Evolutionary conservation across 2,888 invertebrate genomes (phyloP), one percentile per base, ranked within the genome.

Genomic region (Drosophila emarginata): DNA sequence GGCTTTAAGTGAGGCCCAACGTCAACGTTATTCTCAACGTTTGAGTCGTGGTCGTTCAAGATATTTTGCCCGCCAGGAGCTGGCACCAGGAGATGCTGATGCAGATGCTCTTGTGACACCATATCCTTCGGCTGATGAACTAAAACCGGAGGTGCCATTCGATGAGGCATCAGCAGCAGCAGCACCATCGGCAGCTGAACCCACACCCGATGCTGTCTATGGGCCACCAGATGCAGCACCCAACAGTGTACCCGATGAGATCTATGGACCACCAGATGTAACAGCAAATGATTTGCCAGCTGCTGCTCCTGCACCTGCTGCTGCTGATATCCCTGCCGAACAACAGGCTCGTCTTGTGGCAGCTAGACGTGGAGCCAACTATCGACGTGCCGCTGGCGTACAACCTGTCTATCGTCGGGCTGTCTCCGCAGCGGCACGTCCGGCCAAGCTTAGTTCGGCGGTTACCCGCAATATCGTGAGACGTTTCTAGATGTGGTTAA

Each of bases 71-170:
- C 90, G 90, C 18, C 90, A 90, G 67, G 88, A 90, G 70, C 74
- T 74, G 52, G 89, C 76, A 0, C 78, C 83, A 1, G 75, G 75
- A 1, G 76, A 83, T 15, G 71, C 77, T 51, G 79, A 71, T 32
- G 80, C 56, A 1, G 77, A 72, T n/a, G 64, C 74, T 11, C 89
- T 75, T 1, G 90, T 90, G 6, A 90, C 90, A 1, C 90, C 90
- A 3, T 90, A 90, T 72, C 90, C 90, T 14, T 73, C 78, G 2
- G 90, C 90, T 3, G 89, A 89, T 39, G 91, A 90, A 53, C 74
- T 90, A 5, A 90, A 90, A 23, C 90, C 90, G 3, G 89, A 89
- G 66, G 81, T 90, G 26, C 89, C 89, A 4, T 90, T 90, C 64
- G 83, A 90, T 28, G 90, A 90, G 64, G 77, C 77, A 5, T 79